Percentiles rank a stretch among this genome's conserved stretches.
phyloP scores from a whole-genome alignment of 2,113 vertebrate genomes.

The Mastomys coucha region DNA sequence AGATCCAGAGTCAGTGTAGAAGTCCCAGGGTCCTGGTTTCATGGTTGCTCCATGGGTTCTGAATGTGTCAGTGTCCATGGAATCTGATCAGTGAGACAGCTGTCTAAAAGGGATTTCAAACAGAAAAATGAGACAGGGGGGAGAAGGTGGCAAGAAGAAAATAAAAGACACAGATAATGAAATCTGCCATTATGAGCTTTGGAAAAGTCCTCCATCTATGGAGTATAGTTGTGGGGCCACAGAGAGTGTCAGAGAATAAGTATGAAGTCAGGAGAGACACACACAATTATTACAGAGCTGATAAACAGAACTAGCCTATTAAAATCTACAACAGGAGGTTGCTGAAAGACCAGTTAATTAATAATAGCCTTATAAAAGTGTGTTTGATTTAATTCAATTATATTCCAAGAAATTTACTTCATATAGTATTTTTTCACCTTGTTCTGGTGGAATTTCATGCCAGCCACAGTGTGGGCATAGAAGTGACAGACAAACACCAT shows the following conservation, averaged over 20 bases:
- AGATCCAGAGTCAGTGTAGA: background rate
- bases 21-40: background rate
- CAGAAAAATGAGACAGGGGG: background rate
- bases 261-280: background rate
- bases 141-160: background rate
- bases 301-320: background rate
- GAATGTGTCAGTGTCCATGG: background rate
- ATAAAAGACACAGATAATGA: background rate
- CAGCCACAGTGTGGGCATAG: background rate
- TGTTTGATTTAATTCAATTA: slow-evolving; percentile 32
- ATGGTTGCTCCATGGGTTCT: background rate
- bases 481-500: background rate
- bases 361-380: slow-evolving; percentile 27
- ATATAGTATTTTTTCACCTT: background rate
- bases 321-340: background rate
- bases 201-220: background rate
- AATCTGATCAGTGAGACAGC: background rate
- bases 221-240: background rate
- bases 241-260: background rate
- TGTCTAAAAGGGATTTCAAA: background rate
- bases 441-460: background rate
- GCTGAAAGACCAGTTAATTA: slow-evolving; percentile 11
- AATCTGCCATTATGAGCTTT: background rate
- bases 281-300: background rate
- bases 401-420: slow-evolving; percentile 22